Base-by-base conservation (phyloP, 2,888 invertebrate species). In the Xanthorhoe designata region DNA sequence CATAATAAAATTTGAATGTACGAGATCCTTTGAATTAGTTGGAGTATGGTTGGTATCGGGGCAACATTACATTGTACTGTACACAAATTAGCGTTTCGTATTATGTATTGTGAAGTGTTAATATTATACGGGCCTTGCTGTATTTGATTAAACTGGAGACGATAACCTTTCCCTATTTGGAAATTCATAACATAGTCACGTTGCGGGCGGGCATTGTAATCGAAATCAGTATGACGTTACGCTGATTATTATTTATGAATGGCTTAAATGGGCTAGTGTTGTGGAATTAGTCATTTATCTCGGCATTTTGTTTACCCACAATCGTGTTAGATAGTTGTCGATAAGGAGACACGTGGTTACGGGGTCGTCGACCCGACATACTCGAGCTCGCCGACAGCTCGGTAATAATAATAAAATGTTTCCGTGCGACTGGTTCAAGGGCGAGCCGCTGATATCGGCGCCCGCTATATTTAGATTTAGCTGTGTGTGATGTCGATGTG, bases 371-470 rank as follows among this genome's bases (percentile, higher is more conserved):
- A 92, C 92, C 92, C 91, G 88, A 88, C 88, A 87, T 89, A 91
- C 92, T 92, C 91, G 90, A 88, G 91, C 90, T 89, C 92, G 91
- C 92, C 92, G 92, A 92, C 91, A 92, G 92, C 92, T 91, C 86
- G 88, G 91, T 93, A 93, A 92, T 93, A 92, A 93, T 93, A 93
- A 93, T 93, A 92, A 93, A 93, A 93, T 92, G 92, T 93, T 93
- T 92, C 92, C 93, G 92, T 92, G 92, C 92, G 92, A 92, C 90
- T 93, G 93, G 93, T 92, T 93, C 93, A 93, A 93, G 93, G 93
- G 93, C 93, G 93, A 91, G 85, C 90, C 92, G 90, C 92, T 92
- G 93, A 92, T 93, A 93, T 93, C 92, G 93, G 89, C 90, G 91
- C 90, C 87, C 84, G 92, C 92, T 93, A 93, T 93, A 92, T 93